Evolutionary conservation across 1,140 invertebrate genomes (phyloP).

Genomic region (Vanessa atalanta): DNA sequence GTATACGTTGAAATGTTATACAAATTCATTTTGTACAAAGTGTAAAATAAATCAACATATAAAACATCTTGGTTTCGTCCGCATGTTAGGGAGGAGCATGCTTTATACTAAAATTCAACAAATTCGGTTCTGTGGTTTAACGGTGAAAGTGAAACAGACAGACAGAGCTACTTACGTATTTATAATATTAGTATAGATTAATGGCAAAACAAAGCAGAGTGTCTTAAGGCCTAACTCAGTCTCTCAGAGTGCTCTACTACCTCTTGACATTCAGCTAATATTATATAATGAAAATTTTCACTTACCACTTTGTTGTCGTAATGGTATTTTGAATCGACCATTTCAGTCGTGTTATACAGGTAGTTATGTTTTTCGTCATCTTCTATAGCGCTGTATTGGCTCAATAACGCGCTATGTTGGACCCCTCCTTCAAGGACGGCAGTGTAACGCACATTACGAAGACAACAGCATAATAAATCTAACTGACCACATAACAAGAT

Average conservation of each 20-base stretch:
- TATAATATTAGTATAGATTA: neutral
- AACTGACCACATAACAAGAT: slow-evolving; percentile 70
- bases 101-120: too few relatives aligned
- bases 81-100: too few relatives aligned
- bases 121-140: too few relatives aligned
- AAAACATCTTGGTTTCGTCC: too few relatives aligned
- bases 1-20: too few relatives aligned
- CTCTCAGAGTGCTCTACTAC: too few relatives aligned
- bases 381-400: slow-evolving; percentile 33
- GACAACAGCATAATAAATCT: slow-evolving; percentile 63
- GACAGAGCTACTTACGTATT: too few relatives aligned
- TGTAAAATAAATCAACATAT: too few relatives aligned
- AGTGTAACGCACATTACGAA: slow-evolving; percentile 62
- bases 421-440: slow-evolving; percentile 55
- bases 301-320: slow-evolving; percentile 54
- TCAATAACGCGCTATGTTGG: slow-evolving; percentile 37
- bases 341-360: slow-evolving; percentile 54
- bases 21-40: too few relatives aligned
- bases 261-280: too few relatives aligned
- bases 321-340: slow-evolving; percentile 50
- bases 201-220: neutral
- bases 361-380: slow-evolving; percentile 59
- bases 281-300: neutral
- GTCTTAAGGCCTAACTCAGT: too few relatives aligned
- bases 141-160: too few relatives aligned